Percentiles rank a stretch among this genome's conserved stretches.
Conservation (phyloP, 2,888 invertebrate species). For the Ernsta delagoae region DNA sequence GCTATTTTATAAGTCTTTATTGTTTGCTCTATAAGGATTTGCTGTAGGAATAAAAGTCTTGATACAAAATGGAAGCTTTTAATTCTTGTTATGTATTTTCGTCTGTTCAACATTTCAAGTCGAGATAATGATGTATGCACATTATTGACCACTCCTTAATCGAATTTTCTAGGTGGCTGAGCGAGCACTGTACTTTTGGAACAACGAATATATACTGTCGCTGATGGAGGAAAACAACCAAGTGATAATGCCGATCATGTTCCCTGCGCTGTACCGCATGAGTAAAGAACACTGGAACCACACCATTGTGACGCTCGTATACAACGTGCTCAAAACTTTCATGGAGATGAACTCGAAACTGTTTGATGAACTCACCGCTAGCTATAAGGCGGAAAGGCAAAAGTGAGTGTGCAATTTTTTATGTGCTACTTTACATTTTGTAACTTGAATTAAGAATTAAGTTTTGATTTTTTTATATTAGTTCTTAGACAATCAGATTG, state of each 20-base stretch:
- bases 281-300: constrained; percentile 99
- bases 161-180: constrained; percentile 93
- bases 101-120: too few relatives aligned
- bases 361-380: constrained; percentile 99
- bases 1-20: too few relatives aligned
- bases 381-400: constrained; percentile 99
- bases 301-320: constrained; percentile 99
- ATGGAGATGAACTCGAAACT: constrained; percentile 99
- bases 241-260: constrained; percentile 99
- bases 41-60: too few relatives aligned
- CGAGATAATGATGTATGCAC: too few relatives aligned
- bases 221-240: constrained; percentile 99
- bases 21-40: too few relatives aligned
- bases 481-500: too few relatives aligned
- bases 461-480: too few relatives aligned
- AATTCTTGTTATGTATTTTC: too few relatives aligned
- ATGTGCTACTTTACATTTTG: too few relatives aligned
- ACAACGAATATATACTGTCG: constrained; percentile 99
- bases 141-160: neutral
- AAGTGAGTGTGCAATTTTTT: constrained; percentile 88
- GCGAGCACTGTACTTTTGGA: constrained; percentile 99
- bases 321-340: constrained; percentile 99
- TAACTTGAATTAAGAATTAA: too few relatives aligned
- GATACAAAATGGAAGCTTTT: too few relatives aligned
- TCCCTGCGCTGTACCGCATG: constrained; percentile 99